Base-by-base conservation (phyloP, 2,888 invertebrate species). In the Thera obeliscata region DNA sequence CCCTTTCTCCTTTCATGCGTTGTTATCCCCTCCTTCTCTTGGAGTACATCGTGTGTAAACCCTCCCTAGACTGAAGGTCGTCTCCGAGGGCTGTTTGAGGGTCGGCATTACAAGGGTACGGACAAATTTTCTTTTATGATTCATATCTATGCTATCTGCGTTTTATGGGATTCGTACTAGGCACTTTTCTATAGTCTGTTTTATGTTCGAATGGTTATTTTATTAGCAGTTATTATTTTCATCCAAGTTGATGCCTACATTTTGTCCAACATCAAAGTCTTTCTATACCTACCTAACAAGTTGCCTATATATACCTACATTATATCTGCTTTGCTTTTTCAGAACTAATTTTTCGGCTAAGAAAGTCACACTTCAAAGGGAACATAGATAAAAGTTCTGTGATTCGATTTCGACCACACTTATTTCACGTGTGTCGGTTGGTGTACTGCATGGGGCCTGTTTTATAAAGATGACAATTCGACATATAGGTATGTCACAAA, bases 51-150 rank as follows among this genome's bases (percentile, higher is more conserved):
- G 71, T 69, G 73, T 74, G 73, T 72, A 74, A 76, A 64, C 76
- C 71, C 78, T 72, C 77, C 73, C 78, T 71, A 63, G 59, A 63
- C 56, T 72, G 73, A 81, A 81, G 76, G 79, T 79, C 73, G 74
- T 76, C 73, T 60, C 76, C 71, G 66, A 71, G 77, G 76, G 79
- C 74, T 71, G 71, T 73, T 76, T 72, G 73, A 74, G 77, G 74
- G 70, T 70, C 70, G 67, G 66, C 64, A 74, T 75, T 76, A 78
- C 76, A 76, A 71, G 81, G 80, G 79, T 78, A 71, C 68, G 76
- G 69, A 71, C 76, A 76, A 78, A 77, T 79, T 78, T 75, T 68
- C 70, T 79, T 81, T 82, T 81, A 75, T 78, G 69, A 68, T 68
- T 67, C 75, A 75, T 78, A 77, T 78, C 74, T 77, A 71, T 66